These are phyloP conservation scores for Trichonephila inaurata DNA, from an alignment of 1,140 invertebrate genomes.

Conservation along the genomic window DNA sequence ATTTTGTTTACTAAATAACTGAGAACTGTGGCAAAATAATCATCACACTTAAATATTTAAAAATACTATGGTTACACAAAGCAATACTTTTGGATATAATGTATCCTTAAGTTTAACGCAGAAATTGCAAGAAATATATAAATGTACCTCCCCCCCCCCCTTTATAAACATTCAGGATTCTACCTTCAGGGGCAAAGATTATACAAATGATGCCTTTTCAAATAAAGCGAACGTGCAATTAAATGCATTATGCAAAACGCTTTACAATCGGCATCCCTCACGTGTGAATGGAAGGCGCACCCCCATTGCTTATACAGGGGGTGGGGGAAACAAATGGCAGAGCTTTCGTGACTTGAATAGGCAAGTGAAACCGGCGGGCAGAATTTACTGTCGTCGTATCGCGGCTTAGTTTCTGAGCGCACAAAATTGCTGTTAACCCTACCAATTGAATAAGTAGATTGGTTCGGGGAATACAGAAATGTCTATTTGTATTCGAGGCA, in stretches of 20 bases:
- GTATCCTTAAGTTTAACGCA: no score
- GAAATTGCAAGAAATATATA: no score
- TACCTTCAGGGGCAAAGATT: not conserved
- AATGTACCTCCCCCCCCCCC: no score
- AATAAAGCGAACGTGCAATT: not conserved
- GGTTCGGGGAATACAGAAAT: not conserved
- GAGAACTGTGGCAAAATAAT: no score
- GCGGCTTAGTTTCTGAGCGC: not conserved
- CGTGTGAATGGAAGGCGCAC: no score
- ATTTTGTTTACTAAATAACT: no score
- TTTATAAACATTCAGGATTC: no score
- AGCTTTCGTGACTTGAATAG: not conserved
- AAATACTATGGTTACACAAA: no score
- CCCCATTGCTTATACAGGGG: no score
- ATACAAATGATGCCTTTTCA: not conserved
- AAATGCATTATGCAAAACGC: not conserved
- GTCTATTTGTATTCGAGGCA: not conserved
- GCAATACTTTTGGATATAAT: no score
- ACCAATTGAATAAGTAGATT: not conserved
- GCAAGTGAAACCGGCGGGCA: not conserved
- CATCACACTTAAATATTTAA: no score
- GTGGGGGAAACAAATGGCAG: not conserved
- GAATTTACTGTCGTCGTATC: not conserved
- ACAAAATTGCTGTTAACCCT: not conserved
- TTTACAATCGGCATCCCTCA: not conserved